A percentile compares a stretch with the other conserved stretches of the same genome.
These are phyloP conservation scores for Lordiphosa clarofinis DNA, from an alignment of 1,140 invertebrate genomes.

Conservation along the genomic window DNA sequence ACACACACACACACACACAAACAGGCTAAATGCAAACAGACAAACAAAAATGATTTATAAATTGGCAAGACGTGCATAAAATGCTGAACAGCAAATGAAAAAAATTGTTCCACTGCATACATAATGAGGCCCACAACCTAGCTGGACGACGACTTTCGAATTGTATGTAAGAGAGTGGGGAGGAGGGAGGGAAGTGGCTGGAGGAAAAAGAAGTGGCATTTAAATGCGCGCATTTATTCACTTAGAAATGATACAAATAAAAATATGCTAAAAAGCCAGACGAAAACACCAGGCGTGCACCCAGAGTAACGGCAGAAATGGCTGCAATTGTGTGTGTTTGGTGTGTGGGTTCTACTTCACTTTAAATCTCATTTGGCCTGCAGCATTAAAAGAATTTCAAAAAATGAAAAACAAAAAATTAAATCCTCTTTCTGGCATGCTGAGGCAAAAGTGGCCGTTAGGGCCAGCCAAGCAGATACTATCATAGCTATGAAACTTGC, in stretches of 20 bases:
- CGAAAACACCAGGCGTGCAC: conserved; percentile 51
- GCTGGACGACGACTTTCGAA: conserved; percentile 48
- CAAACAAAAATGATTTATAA: conserved; percentile 78
- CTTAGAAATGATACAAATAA: conserved; percentile 77
- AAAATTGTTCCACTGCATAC: conserved; percentile 75
- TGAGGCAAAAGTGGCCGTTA: conserved; percentile 45
- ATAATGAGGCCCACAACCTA: conserved; percentile 53
- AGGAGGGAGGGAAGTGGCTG: conserved; percentile 2
- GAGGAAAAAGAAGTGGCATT: conserved; percentile 63
- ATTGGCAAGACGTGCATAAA: conserved; percentile 76
- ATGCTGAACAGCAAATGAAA: conserved; percentile 52
- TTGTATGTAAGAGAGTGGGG: conserved; percentile 25
- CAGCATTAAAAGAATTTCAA: conserved; percentile 58
- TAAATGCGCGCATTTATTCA: conserved; percentile 77
- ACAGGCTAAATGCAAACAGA: conserved; percentile 72
- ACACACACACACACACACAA: conserved; percentile 1
- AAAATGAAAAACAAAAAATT: conserved; percentile 27
- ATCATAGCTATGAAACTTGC: conserved; percentile 66
- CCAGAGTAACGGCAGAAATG: conserved; percentile 44
- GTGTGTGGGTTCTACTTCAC: conserved; percentile 24
- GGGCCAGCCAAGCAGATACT: conserved; percentile 49
- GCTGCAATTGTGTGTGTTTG: conserved; percentile 16
- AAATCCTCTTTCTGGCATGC: conserved; percentile 53
- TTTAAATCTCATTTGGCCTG: conserved; percentile 77
- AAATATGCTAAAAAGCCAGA: conserved; percentile 72